phyloP scores from a whole-genome alignment of 2,113 vertebrate species.

The Theristicus caerulescens region DNA sequence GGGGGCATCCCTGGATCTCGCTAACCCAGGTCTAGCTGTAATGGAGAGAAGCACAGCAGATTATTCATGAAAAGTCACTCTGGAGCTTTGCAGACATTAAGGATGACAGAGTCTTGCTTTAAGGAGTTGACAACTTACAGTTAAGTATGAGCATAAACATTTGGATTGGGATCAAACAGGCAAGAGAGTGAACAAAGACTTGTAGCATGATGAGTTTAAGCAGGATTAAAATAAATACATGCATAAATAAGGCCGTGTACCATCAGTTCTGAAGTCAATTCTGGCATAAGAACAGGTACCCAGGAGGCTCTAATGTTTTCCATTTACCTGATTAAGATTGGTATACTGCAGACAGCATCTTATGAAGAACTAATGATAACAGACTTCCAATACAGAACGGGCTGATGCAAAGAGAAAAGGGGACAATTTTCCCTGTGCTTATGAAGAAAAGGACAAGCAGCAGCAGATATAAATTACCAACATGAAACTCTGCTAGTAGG shows the following conservation, averaged over 20 bases:
- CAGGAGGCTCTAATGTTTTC: neutral
- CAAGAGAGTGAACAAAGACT: neutral
- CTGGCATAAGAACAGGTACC: neutral
- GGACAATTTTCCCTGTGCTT: neutral
- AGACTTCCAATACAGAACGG: neutral
- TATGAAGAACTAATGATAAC: neutral
- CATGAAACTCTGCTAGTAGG: neutral
- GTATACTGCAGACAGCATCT: neutral
- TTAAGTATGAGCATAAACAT: neutral
- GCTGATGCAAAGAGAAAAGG: neutral
- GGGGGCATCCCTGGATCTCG: neutral
- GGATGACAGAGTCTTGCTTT: neutral
- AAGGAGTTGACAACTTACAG: neutral
- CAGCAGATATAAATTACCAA: neutral
- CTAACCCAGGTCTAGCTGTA: neutral
- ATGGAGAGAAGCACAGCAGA: neutral
- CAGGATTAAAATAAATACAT: conserved; percentile 50
- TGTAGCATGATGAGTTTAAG: conserved; percentile 19
- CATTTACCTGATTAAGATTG: neutral
- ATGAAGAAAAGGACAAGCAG: neutral
- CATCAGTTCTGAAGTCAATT: neutral
- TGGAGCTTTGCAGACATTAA: neutral
- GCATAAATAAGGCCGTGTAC: conserved; percentile 9
- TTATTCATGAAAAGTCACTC: neutral
- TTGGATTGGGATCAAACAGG: conserved; percentile 54